Evolutionary conservation across 1,140 invertebrate genomes (phyloP), one percentile per base, ranked within the genome.

Genomic region (Drosophila littoralis): DNA sequence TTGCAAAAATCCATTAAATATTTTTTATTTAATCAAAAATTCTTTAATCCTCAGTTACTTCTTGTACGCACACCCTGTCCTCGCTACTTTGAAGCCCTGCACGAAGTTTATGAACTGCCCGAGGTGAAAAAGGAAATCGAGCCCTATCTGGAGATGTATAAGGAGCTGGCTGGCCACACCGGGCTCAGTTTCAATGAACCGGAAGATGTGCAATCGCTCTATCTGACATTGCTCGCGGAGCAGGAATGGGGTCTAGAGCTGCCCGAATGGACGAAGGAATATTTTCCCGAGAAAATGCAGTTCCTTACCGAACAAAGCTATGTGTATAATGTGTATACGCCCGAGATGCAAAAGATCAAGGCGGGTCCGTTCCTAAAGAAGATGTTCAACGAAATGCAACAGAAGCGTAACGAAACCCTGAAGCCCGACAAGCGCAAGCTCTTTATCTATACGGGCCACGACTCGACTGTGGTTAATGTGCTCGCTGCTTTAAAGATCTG

Each of bases 391-490:
- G 94, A 95, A 78, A 95, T 95, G 93, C 83, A 93, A 48, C 83
- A 92, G 9, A 94, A 94, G 90, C 81, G 90, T 5, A 80, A 93
- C 3, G 93, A 90, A 15, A 93, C 63, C 6, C 72, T 95, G 12
- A 91, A 92, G n/a, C 94, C 94, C 2, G 71, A 86, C 8, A 74
- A 91, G 6, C 93, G 94, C 7, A 96, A 96, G 88, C 93, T 96
- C 66, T 95, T 94, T 58, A 93, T 95, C 55, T 96, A 96, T 77
- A 93, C 94, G 6, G 95, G 95, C 5, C 96, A 97, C 81, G 97
- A 97, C 86, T 95, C 95, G 0, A 97, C 96, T 1, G 92, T 97
- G 6, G 94, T 95, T 0, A 95, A 96, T 75, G 80, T 97, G 6
- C 88, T 97, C 33, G 91, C 93, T 8, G 94, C 95, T 0, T 86